phyloP scores from a whole-genome alignment of 2,797 vertebrate genomes.

The Myotis findleyi region DNA sequence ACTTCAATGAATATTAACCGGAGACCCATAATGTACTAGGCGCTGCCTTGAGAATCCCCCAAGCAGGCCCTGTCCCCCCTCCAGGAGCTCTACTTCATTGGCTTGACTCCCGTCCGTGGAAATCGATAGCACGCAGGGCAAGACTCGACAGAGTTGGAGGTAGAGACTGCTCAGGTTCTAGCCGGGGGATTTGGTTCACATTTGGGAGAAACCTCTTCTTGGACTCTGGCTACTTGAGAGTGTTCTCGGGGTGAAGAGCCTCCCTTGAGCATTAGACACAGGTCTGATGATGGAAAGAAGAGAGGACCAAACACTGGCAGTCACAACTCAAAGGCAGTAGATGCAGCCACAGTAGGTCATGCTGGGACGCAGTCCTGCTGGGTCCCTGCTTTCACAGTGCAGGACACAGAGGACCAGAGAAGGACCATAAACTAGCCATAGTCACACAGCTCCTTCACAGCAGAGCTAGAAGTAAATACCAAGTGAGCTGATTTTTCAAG shows the following conservation, averaged over 20 bases:
- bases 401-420: background rate
- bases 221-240: background rate
- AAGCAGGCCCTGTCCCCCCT: background rate
- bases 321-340: background rate
- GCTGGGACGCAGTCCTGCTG: background rate
- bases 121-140: background rate
- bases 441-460: background rate
- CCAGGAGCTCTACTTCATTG: constrained; percentile 42
- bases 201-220: background rate
- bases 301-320: background rate
- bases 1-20: constrained; percentile 80
- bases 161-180: background rate
- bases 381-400: background rate
- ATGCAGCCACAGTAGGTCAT: background rate
- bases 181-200: background rate
- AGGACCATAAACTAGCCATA: background rate
- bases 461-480: background rate
- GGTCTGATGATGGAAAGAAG: background rate
- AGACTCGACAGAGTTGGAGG: background rate
- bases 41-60: constrained; percentile 46
- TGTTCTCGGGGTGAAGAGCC: background rate
- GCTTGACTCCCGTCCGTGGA: constrained; percentile 29
- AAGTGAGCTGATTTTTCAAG: background rate
- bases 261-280: background rate
- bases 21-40: constrained; percentile 72